phyloP scores from a whole-genome alignment of 2,797 vertebrate species.

The Tangara arthus region DNA sequence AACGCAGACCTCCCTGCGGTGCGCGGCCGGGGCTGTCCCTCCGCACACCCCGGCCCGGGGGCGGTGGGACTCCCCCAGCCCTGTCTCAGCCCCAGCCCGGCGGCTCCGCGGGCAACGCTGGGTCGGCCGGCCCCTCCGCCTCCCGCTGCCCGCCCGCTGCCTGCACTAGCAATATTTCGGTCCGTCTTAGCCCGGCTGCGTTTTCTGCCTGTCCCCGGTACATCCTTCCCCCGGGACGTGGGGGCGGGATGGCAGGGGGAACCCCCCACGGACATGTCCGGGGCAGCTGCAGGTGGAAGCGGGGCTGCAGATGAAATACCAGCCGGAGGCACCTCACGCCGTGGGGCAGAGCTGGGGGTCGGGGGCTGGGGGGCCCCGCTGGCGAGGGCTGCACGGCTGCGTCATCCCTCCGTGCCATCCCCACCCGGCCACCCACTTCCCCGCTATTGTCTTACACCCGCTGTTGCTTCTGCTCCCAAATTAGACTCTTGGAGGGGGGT shows the following conservation, averaged over 20 bases:
- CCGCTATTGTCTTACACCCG: constrained; percentile 46
- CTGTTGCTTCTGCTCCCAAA: constrained; percentile 51
- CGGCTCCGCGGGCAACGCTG: neutral
- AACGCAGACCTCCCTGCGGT: neutral
- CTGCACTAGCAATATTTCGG: neutral
- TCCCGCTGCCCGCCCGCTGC: neutral
- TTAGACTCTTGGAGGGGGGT: neutral
- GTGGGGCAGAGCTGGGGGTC: neutral
- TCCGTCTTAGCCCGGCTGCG: neutral
- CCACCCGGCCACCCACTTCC: constrained; percentile 53
- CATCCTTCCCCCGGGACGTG: neutral
- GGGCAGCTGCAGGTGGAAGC: neutral
- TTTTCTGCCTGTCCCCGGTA: neutral
- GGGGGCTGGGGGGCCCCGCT: neutral
- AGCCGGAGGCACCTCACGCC: neutral
- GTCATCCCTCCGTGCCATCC: constrained; percentile 55
- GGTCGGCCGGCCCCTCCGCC: neutral
- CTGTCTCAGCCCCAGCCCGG: neutral
- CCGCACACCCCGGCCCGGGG: neutral
- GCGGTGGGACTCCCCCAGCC: neutral
- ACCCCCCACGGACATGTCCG: neutral
- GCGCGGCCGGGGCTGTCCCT: neutral
- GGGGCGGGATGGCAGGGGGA: neutral
- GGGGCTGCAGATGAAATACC: neutral
- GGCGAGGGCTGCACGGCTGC: neutral